phyloP scores from a whole-genome alignment of 2,888 invertebrate genomes.

The Dryomyza anilis region DNA sequence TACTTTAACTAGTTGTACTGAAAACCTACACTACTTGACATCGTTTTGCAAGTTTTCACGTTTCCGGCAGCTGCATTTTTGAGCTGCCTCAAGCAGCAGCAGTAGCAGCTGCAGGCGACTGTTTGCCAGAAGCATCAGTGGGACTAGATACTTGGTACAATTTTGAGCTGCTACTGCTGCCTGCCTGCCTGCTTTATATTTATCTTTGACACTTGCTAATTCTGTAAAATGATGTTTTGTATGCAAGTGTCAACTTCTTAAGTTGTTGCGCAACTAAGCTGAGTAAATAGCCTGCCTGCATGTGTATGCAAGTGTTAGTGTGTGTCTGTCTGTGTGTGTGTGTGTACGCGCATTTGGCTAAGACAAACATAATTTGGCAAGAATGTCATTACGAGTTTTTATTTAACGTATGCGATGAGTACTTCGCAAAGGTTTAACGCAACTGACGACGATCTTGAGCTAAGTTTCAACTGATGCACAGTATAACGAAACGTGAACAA shows the following conservation, averaged over 20 bases:
- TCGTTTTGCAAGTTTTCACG: conserved; percentile 14
- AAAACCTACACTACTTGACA: conserved; percentile 12
- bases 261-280: conserved; percentile 34
- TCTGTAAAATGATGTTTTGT: conserved; percentile 32
- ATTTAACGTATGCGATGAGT: conserved; percentile 13
- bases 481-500: too few species aligned
- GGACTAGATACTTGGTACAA: too few species aligned
- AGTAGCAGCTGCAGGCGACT: neutral
- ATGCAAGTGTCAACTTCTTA: conserved; percentile 35
- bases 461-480: too few species aligned
- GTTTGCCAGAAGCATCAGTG: neutral
- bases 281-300: conserved; percentile 5
- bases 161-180: too few species aligned
- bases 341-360: neutral
- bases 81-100: neutral
- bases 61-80: conserved; percentile 11
- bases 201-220: conserved; percentile 42
- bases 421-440: too few species aligned
- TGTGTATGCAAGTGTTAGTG: neutral
- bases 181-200: conserved; percentile 35
- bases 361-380: conserved; percentile 13
- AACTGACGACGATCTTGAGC: too few species aligned
- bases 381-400: conserved; percentile 12
- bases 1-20: neutral
- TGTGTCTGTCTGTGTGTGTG: neutral